These are phyloP conservation scores for Dinoponera quadriceps DNA, from an alignment of 1,140 invertebrate genomes.

Conservation along the genomic window DNA sequence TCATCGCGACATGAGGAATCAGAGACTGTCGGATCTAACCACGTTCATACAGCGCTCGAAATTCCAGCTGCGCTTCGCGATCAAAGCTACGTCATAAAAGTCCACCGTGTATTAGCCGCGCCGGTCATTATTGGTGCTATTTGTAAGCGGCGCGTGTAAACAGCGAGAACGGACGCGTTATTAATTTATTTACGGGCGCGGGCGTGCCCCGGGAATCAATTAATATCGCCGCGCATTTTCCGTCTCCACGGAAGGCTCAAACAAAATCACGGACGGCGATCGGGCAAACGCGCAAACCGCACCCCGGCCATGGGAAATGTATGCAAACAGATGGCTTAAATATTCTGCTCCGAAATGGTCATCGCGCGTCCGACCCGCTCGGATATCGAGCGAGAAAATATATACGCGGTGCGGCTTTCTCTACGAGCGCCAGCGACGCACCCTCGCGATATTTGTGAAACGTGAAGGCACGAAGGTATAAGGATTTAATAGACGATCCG, in stretches of 20 bases:
- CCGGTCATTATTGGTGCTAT: conserved; percentile 64
- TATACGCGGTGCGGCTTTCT: background rate
- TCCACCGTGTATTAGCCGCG: conserved; percentile 48
- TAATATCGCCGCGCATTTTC: conserved; percentile 67
- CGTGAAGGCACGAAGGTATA: conserved; percentile 25
- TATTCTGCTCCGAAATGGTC: conserved; percentile 46
- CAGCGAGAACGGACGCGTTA: conserved; percentile 63
- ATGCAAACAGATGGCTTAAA: conserved; percentile 66
- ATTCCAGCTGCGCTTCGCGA: conserved; percentile 34
- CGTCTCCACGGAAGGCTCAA: conserved; percentile 61
- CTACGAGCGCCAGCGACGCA: background rate
- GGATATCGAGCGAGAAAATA: conserved; percentile 38
- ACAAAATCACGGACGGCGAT: conserved; percentile 66
- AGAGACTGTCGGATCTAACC: background rate
- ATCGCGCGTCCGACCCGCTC: conserved; percentile 25
- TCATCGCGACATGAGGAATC: background rate
- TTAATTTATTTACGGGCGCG: conserved; percentile 69
- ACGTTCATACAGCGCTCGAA: background rate
- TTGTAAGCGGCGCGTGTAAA: conserved; percentile 68
- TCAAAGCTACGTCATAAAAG: conserved; percentile 41
- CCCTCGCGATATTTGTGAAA: background rate
- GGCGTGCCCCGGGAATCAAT: conserved; percentile 60
- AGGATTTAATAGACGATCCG: conserved; percentile 15
- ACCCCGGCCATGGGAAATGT: conserved; percentile 39
- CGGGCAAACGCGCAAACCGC: conserved; percentile 49